phyloP scores from a whole-genome alignment of 2,113 vertebrate genomes.

The Castor canadensis region DNA sequence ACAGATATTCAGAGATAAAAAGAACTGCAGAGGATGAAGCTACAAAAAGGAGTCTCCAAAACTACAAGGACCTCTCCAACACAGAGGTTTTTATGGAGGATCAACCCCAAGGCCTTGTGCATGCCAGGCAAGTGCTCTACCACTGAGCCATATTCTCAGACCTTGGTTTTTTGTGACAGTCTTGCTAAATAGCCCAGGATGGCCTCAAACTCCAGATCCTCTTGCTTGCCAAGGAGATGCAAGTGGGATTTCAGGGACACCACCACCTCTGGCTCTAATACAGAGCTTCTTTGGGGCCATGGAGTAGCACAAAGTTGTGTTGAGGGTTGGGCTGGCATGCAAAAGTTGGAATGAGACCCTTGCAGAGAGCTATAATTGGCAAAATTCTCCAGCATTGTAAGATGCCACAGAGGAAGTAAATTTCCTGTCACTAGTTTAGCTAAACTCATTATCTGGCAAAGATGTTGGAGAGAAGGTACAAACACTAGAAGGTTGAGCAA shows the following conservation, averaged over 20 bases:
- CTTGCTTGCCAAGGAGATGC: background rate
- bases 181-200: background rate
- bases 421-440: background rate
- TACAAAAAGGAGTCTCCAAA: background rate
- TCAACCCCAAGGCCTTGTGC: background rate
- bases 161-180: background rate
- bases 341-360: background rate
- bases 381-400: background rate
- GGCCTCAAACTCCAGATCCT: background rate
- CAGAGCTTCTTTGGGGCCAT: background rate
- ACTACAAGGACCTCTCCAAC: background rate
- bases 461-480: background rate
- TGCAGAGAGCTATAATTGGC: background rate
- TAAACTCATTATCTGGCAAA: background rate
- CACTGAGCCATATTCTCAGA: background rate
- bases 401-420: background rate
- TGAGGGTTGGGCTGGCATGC: background rate
- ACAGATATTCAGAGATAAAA: background rate
- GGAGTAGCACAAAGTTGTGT: background rate
- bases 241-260: background rate
- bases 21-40: background rate
- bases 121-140: background rate
- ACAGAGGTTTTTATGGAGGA: background rate
- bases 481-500: background rate
- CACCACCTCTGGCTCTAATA: background rate